Base-by-base conservation (phyloP, 2,888 invertebrate genomes). In the Drosophila melanosoma region DNA sequence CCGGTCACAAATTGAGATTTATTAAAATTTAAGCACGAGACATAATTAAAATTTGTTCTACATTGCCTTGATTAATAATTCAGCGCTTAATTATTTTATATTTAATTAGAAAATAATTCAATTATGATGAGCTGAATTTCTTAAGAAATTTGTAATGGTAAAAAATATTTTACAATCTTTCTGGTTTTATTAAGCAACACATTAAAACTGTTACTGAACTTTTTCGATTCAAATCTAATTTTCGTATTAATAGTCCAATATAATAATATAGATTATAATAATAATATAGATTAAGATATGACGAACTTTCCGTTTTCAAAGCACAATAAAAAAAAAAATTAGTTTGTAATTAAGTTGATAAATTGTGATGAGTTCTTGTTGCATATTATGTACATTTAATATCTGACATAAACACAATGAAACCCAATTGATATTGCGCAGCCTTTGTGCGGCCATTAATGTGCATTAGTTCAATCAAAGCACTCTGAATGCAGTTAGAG, bases 371-470 rank as follows among this genome's bases (percentile, higher is more conserved):
- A 38, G n/a, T 42, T 52, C 52, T 54, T 8, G 26, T 35, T 35
- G 23, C 54, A 70, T 42, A 33, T 36, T 56, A 20, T 29, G 2
- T 49, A 29, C 6, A 6, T 8, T 26, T n/a, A 35, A 38, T 23
- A 45, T 42, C 1, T 29, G 42, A 12, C 45, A 53, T 35, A 72
- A 74, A 69, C 29, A 29, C 29, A 29, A 62, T 74, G 69, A 35
- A 53, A 48, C 74, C 72, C 71, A 76, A 62, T 66, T 40, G 40
- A 36, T 57, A 23, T 32, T 49, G 20, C 52, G 51, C 64, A 57
- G 51, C 64, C 56, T 57, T 80, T 88, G 74, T 86, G 7, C 51
- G 35, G 8, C 40, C n/a, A 82, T 85, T 87, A 75, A 74, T 66
- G 69, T 76, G 77, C 80, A 79, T 87, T 79, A 66, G 51, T 57